Base-by-base conservation (phyloP, 2,888 invertebrate genomes). In the Orthosia incerta region DNA sequence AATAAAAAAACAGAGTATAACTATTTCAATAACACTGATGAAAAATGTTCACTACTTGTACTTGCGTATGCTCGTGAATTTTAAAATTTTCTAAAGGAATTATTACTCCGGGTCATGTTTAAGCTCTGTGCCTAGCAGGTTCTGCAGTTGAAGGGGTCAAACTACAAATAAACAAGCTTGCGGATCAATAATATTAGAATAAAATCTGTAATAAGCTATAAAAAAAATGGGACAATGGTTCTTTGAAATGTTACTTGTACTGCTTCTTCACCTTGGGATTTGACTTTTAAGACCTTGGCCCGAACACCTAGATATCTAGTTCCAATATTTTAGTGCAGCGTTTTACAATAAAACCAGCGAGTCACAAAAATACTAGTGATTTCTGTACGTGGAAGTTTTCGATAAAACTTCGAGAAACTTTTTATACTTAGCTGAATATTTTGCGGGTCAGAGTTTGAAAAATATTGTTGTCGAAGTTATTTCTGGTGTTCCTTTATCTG, bases 281-380 rank as follows among this genome's bases (percentile, higher is more conserved):
- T 26, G 26, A 26, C 4, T 1, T 46, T 48, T 46, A n/a, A 59
- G 23, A 39, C 15, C 79, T 50, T 78, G 26, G 26, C 60, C 18
- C 13, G 13, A 60, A 74, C 48, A 50, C 71, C 26, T 71, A 45
- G 11, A 39, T 60, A 48, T 61, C 39, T 18, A 23, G 16, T 9
- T 39, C n/a, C 39, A 60, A 50, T 68, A 68, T 68, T 79, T 79
- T 50, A 79, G 7, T 79, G 45, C 18, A 71, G 26, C 60, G 18
- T 2, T 12, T 53, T 13, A 3, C 39, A 39, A 79, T 70, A 61
- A 71, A 50, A 79, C 16, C 39, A 45, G 39, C 12, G n/a, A 71
- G 50, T 46, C 50, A 31, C 71, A 39, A 31, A 18, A 56, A 11
- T 26, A 9, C 60, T 75, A 60, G 71, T 56, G 79, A 56, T 71